Evolutionary conservation across 2,797 vertebrate genomes (phyloP).

Genomic region (Tamandua tetradactyla): DNA sequence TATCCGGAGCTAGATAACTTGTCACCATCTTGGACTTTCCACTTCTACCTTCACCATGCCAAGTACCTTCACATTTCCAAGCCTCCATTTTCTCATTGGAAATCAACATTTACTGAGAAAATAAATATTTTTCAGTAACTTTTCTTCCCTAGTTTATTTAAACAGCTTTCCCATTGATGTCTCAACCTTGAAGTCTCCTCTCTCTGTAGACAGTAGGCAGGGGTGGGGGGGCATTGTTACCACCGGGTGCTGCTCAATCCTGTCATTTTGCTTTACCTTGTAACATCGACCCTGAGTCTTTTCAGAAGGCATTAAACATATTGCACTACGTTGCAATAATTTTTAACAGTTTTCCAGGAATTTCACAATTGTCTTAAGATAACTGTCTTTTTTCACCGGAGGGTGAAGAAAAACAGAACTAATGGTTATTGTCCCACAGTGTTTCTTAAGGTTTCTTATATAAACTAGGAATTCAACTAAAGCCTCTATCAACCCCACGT

Average conservation of each 20-base stretch:
- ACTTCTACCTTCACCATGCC: not conserved
- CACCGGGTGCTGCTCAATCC: not conserved
- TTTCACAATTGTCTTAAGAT: conserved; percentile 8
- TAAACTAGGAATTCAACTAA: not conserved
- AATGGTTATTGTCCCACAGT: not conserved
- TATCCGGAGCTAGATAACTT: not conserved
- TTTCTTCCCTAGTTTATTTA: not conserved
- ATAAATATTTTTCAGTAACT: not conserved
- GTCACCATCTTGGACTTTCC: not conserved
- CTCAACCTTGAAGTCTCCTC: not conserved
- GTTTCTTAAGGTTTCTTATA: not conserved
- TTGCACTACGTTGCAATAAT: not conserved
- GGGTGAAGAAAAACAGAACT: not conserved
- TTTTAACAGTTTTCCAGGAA: not conserved
- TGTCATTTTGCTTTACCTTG: not conserved
- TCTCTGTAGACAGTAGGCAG: not conserved
- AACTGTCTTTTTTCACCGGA: not conserved
- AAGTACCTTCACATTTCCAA: not conserved
- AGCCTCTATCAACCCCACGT: not conserved
- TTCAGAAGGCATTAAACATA: conserved; percentile 1
- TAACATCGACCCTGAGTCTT: not conserved
- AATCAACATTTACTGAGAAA: not conserved
- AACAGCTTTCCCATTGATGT: not conserved
- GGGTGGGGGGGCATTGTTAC: no score
- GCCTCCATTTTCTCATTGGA: not conserved